These are phyloP conservation scores for Pollicipes pollicipes DNA, from an alignment of 1,140 invertebrate species.

Conservation along the genomic window DNA sequence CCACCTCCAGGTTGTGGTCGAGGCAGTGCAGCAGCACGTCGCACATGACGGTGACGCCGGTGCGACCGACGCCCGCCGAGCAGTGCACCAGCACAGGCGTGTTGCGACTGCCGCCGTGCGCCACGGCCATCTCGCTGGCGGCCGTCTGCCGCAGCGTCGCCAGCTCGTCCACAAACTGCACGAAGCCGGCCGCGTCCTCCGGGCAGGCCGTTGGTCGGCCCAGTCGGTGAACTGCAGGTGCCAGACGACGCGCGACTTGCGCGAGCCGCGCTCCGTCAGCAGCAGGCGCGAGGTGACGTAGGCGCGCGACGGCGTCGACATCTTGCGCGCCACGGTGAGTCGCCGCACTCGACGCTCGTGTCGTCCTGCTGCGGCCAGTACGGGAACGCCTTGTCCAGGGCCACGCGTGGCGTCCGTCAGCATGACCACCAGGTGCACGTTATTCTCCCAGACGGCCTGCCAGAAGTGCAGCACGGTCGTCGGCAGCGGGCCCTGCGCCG, in stretches of 20 bases:
- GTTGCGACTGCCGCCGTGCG: conserved; percentile 46
- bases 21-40: conserved; percentile 63
- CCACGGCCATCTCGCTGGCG: conserved; percentile 35
- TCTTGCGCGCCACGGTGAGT: conserved; percentile 24
- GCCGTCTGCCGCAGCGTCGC: conserved; percentile 58
- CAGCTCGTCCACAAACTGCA: conserved; percentile 63
- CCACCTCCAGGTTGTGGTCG: conserved; percentile 51
- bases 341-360: conserved; percentile 17
- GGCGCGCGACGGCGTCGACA: conserved; percentile 27
- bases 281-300: conserved; percentile 29
- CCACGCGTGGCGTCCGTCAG: conserved; percentile 33
- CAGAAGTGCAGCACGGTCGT: conserved; percentile 46
- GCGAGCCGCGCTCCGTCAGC: conserved; percentile 22
- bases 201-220: conserved; percentile 50
- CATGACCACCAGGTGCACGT: conserved; percentile 57
- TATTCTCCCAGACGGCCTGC: conserved; percentile 72
- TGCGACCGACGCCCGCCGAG: conserved; percentile 45
- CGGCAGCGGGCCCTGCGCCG: conserved; percentile 51
- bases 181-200: conserved; percentile 15
- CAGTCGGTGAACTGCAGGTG: conserved; percentile 62
- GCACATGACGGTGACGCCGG: conserved; percentile 54
- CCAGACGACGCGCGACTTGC: conserved; percentile 44
- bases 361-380: conserved; percentile 20
- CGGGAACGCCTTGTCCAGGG: conserved; percentile 27
- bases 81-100: conserved; percentile 51